A percentile compares a stretch with the other conserved stretches of the same genome.
phyloP scores from a whole-genome alignment of 2,888 invertebrate genomes.

The Eurois occulta region DNA sequence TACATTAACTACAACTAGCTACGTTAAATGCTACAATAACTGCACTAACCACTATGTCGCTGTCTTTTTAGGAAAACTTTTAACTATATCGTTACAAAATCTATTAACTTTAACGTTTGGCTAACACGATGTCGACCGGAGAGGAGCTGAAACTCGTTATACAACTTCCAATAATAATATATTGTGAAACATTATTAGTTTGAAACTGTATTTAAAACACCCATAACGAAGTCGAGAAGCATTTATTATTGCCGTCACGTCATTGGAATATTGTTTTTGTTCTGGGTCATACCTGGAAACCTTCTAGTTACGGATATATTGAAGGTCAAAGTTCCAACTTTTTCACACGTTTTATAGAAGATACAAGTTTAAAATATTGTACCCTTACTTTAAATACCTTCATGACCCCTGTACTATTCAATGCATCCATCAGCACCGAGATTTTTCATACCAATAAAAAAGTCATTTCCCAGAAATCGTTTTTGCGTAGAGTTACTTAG shows the following conservation, averaged over 20 bases:
- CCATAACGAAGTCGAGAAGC: background rate
- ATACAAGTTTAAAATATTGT: background rate
- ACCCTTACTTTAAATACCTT: background rate
- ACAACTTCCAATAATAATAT: conserved; percentile 26
- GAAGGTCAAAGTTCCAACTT: background rate
- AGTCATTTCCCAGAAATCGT: too few relatives aligned
- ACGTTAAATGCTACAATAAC: conserved; percentile 68
- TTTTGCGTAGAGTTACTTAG: too few relatives aligned
- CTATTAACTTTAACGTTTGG: conserved; percentile 54
- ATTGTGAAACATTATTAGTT: too few relatives aligned
- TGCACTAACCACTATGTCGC: conserved; percentile 79
- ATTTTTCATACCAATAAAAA: too few relatives aligned
- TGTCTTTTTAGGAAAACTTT: conserved; percentile 78
- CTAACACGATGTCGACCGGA: conserved; percentile 26
- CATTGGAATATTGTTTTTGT: background rate
- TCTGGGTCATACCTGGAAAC: background rate
- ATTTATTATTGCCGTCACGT: background rate
- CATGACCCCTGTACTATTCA: background rate
- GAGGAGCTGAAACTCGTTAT: background rate
- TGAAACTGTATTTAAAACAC: too few relatives aligned
- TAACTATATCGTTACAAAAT: conserved; percentile 72
- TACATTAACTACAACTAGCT: conserved; percentile 59
- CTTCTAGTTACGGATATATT: background rate
- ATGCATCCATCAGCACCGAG: background rate
- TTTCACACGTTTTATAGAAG: too few relatives aligned